Conservation (phyloP, 2,113 vertebrate genomes). For the Brachyhypopomus gauderio region DNA sequence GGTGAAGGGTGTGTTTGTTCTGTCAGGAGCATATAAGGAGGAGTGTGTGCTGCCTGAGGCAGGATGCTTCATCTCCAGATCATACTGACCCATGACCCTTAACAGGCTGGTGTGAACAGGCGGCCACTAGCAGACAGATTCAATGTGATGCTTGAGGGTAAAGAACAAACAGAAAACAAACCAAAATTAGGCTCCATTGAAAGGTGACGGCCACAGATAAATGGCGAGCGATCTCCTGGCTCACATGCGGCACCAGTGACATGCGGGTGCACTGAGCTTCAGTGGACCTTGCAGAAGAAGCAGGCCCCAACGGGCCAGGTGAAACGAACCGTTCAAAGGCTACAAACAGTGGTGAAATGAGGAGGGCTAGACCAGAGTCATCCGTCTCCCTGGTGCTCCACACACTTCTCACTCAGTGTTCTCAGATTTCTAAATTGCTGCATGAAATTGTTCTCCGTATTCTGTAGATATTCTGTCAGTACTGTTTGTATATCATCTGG, state of each 20-base stretch:
- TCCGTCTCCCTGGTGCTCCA: too few relatives aligned
- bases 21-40: too few relatives aligned
- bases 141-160: conserved; percentile 26
- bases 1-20: neutral
- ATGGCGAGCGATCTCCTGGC: neutral
- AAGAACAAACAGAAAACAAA: conserved; percentile 48
- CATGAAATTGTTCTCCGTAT: too few relatives aligned
- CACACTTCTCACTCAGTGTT: too few relatives aligned
- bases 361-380: neutral
- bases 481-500: too few relatives aligned
- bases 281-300: conserved; percentile 7
- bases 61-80: neutral
- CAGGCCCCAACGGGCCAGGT: neutral
- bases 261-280: conserved; percentile 29
- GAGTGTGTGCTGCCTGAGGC: conserved; percentile 5
- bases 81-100: conserved; percentile 10
- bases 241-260: conserved; percentile 6
- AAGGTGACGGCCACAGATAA: conserved; percentile 22
- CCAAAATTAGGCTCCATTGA: conserved; percentile 56
- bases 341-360: neutral
- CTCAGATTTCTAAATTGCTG: too few relatives aligned
- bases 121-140: neutral
- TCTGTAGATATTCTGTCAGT: too few relatives aligned
- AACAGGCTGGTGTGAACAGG: conserved; percentile 25
- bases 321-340: neutral